Evolutionary conservation across 2,113 vertebrate genomes (phyloP).

Genomic region (Gasterosteus aculeatus): DNA sequence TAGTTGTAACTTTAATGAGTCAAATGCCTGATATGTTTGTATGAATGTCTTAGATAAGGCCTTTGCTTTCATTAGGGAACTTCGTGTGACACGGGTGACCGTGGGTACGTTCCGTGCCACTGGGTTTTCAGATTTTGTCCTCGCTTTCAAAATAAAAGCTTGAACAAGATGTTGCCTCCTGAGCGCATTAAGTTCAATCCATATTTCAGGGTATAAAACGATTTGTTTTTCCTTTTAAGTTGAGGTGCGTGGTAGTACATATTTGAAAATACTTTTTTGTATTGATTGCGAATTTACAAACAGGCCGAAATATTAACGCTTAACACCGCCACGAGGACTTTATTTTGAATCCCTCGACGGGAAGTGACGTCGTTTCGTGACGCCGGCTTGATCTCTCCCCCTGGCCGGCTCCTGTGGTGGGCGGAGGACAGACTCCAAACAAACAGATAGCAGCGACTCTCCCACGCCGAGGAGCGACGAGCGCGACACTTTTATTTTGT

Average conservation of each 20-base stretch:
- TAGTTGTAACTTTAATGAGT: background rate
- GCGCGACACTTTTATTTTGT: background rate
- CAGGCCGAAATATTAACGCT: no score
- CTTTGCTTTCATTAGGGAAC: background rate
- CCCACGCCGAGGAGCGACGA: background rate
- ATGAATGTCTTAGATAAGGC: no score
- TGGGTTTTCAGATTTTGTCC: background rate
- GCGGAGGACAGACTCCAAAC: background rate
- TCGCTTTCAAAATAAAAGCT: slow-evolving; percentile 36
- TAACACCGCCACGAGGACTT: background rate
- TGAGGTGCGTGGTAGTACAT: no score
- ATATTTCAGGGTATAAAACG: background rate
- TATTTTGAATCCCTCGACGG: slow-evolving; percentile 29
- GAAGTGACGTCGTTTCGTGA: background rate
- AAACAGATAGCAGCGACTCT: background rate
- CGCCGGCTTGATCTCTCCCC: background rate
- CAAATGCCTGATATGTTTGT: background rate
- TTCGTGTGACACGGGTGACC: background rate
- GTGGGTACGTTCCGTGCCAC: background rate
- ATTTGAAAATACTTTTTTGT: background rate
- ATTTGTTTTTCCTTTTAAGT: background rate
- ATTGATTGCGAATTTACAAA: background rate
- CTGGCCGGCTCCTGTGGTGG: background rate
- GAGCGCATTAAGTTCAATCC: background rate
- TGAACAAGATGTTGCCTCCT: background rate